Base-by-base conservation (phyloP, 2,888 invertebrate genomes). In the Caenorhabditis sinica region DNA sequence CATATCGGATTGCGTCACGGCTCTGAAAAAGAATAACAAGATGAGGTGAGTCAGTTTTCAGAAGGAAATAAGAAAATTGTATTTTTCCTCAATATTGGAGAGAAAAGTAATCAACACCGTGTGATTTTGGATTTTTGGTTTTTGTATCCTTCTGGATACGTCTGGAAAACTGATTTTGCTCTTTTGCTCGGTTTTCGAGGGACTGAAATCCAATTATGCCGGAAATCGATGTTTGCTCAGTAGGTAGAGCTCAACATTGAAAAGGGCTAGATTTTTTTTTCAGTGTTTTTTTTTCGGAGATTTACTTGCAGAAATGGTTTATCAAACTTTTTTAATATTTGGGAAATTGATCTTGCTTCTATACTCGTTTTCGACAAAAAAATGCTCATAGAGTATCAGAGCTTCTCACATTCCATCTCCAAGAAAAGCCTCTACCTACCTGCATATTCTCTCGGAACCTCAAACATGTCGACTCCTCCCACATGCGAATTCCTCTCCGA, bases 401-500 rank as follows among this genome's bases (percentile, higher is more conserved):
- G n/a, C n/a, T n/a, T n/a, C n/a, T n/a, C n/a, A n/a, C n/a, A n/a
- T n/a, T n/a, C n/a, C n/a, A n/a, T n/a, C n/a, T n/a, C n/a, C n/a
- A n/a, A n/a, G 15, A 49, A 6, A 49, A 20, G n/a, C 49, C 4
- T 56, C 15, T 11, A 6, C 53, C 5, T 65, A 87, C 89, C 87
- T 91, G 91, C 86, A 90, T 86, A 75, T 92, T 92, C 82, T 92
- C 92, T 23, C 90, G 83, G 79, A 92, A 92, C 28, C 92, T 77
- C 49, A 92, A 82, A 83, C 92, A 92, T 49, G 92, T 92, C 49
- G 89, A 86, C 65, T 92, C 92, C 69, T 92, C 91, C 89, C 92
- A 92, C 92, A 92, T 92, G 28, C 90, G 89, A 74, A 92, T 92
- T 56, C 92, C 92, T 23, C 92, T 86, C 36, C 92, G 87, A 77